Base-by-base conservation (phyloP, 2,113 vertebrate genomes). In the Verasper variegatus region DNA sequence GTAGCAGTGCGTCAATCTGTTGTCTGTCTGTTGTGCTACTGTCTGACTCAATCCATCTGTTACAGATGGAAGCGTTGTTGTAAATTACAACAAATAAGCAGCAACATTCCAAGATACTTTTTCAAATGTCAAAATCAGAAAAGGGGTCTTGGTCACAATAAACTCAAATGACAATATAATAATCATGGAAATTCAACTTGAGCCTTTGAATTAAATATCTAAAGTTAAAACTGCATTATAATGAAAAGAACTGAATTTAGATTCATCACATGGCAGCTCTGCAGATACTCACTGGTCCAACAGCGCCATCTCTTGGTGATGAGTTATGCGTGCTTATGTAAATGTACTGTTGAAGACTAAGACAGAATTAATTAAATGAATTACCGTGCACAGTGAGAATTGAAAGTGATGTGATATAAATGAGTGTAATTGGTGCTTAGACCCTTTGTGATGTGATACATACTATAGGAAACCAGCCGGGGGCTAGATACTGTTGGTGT, bases 291-390 rank as follows among this genome's bases (percentile, higher is more conserved):
- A 80, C 9, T 13, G 31, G 59, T 65, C 49, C 66, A 82, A 87
- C 68, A 86, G 82, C 85, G 64, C 84, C 89, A 86, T 78, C 86
- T 88, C 31, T 77, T 88, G 89, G 82, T 76, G 35, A 23, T 66
- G 3, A 31, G 10, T 35, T 24, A 71, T 6, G 23, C 31, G 35
- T 51, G 59, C 11, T 11, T 12, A 42, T 13, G 40, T 42, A 42
- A 42, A 11, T 13, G 13, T 42, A 12, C 40, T 42, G 40, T 42
- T 42, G 12, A 42, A 11, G 40, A 13, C 2, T 12, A 11, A 42
- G 40, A 57, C 60, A 62, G 18, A 60, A 23, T 8, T n/a, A 26
- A 61, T 0, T 51, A 18, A 18, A 51, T 51, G 6, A 7, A 6
- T 51, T 21, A 4, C 20, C 1, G 18, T 8, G n/a, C 8, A 54